Base-by-base conservation (phyloP, 2,888 invertebrate genomes). In the Cheilosia vulpina region DNA sequence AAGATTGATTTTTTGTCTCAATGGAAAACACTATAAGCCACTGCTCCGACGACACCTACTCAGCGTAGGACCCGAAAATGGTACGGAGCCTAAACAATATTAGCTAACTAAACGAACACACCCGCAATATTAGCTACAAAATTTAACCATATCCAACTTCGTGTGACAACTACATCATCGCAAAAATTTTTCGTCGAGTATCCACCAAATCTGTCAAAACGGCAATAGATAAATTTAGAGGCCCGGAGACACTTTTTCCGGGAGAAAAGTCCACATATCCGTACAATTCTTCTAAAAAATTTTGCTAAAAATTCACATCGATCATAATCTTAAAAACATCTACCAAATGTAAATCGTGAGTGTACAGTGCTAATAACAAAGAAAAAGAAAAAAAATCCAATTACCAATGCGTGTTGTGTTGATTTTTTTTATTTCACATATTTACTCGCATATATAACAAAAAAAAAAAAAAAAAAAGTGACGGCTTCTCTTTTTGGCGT, bases 231-330 rank as follows among this genome's bases (percentile, higher is more conserved):
- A 84, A 84, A 71, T 84, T 84, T 84, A 79, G 79, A 84, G 85
- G 43, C 66, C 71, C 68, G 66, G 76, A 85, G 62, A 76, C 81
- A 85, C 60, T 68, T 85, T 75, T 80, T 76, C 81, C 81, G 81
- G 81, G 85, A 77, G 72, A 85, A 76, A 85, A 85, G 85, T 81
- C 47, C 77, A 85, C 76, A 85, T 85, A 85, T 81, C 72, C 53
- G 57, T 72, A 50, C 53, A 72, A 72, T 68, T 85, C 50, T 50
- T 68, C 19, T 57, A 31, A 43, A 72, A 81, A 73, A 52, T 72
- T 76, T 66, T 34, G 38, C 55, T 19, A 45, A 76, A 76, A 68
- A 45, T 66, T 41, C 31, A 47, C 43, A 52, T 50, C 15, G 47
- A 52, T 57, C 50, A 71, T 58, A 57, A 63, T 57, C 27, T 47